These are phyloP conservation scores for Urocolius indicus DNA, from an alignment of 2,113 vertebrate species.

Conservation along the genomic window DNA sequence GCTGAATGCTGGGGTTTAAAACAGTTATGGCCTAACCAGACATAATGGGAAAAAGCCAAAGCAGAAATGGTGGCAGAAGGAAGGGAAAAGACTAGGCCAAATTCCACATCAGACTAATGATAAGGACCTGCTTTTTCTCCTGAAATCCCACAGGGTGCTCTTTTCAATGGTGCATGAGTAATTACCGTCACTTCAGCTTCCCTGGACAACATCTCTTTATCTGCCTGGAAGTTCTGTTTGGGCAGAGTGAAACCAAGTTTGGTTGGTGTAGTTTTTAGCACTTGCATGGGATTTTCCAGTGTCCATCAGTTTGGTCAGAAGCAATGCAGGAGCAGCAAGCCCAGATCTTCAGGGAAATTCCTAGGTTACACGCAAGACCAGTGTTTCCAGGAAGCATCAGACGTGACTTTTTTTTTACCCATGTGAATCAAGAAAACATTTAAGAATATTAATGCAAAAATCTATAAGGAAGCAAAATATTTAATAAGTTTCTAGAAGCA, in stretches of 20 bases:
- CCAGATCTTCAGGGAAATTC: neutral
- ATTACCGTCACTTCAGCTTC: neutral
- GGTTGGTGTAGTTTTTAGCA: neutral
- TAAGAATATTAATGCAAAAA: neutral
- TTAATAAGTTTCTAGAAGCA: neutral
- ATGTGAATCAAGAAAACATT: neutral
- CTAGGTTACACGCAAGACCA: neutral
- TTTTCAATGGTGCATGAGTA: neutral
- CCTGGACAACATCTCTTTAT: neutral
- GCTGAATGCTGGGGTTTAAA: neutral
- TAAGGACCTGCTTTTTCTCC: rapidly evolving
- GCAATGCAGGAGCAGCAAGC: rapidly evolving
- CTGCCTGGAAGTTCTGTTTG: neutral
- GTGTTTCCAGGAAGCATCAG: neutral
- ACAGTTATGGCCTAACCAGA: neutral
- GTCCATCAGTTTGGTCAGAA: neutral
- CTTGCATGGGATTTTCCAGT: neutral
- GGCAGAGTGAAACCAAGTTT: neutral
- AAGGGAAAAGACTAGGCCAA: neutral
- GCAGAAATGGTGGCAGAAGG: neutral
- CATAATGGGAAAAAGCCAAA: neutral
- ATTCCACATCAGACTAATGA: neutral
- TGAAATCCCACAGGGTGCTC: rapidly evolving
- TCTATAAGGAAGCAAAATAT: neutral
- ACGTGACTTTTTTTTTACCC: neutral